A percentile compares a stretch with the other conserved stretches of the same genome.
phyloP scores from a whole-genome alignment of 1,140 invertebrate species.

The Cecropterus lyciades region DNA sequence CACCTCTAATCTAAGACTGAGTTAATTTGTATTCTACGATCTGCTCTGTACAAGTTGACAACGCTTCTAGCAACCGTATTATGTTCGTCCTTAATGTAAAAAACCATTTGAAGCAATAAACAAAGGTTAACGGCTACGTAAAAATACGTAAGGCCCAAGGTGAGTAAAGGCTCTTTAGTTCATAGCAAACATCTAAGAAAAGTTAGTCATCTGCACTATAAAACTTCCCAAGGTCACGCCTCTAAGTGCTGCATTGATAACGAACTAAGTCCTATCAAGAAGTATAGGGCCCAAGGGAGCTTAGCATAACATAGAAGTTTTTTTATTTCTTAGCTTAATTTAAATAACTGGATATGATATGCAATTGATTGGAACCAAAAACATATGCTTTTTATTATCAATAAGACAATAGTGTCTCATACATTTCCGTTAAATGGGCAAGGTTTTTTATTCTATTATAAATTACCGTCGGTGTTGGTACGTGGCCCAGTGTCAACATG shows the following conservation, averaged over 20 bases:
- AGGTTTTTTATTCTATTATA: too few relatives aligned
- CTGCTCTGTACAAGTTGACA: conserved; percentile 15
- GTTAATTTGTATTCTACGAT: conserved; percentile 17
- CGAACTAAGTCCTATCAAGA: conserved; percentile 17
- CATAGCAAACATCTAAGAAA: conserved; percentile 4
- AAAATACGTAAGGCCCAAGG: not conserved
- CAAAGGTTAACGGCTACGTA: conserved; percentile 19
- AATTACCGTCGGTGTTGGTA: not conserved
- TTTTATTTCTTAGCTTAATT: too few relatives aligned
- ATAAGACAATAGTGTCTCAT: too few relatives aligned
- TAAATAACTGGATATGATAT: too few relatives aligned
- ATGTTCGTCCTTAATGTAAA: conserved; percentile 9
- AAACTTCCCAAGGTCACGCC: conserved; percentile 22
- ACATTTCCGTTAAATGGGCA: too few relatives aligned
- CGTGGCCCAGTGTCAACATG: not conserved
- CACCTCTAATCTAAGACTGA: conserved; percentile 7
- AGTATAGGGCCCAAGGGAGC: not conserved
- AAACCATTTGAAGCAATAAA: conserved; percentile 23
- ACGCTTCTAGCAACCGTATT: conserved; percentile 5
- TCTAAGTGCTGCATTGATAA: conserved; percentile 14
- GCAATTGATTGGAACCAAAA: too few relatives aligned
- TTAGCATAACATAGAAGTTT: too few relatives aligned
- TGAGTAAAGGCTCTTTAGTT: conserved; percentile 16
- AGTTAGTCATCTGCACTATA: not conserved
- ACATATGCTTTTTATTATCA: too few relatives aligned